These are phyloP conservation scores for Alviniconcha strummeri DNA, from an alignment of 2,888 invertebrate genomes.

Conservation along the genomic window DNA sequence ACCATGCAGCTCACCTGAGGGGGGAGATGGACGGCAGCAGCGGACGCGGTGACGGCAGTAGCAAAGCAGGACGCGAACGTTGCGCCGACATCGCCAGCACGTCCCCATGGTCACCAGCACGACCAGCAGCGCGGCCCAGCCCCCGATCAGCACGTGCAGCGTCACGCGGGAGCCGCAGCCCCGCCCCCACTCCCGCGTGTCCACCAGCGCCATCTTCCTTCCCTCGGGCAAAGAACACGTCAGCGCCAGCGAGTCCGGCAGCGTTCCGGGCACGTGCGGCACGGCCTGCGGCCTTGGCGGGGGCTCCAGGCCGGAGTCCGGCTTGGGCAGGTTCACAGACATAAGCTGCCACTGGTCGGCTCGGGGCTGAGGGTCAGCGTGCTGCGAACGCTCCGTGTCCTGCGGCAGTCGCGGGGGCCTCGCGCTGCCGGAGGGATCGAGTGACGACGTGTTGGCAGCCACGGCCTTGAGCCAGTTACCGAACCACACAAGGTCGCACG, in stretches of 20 bases:
- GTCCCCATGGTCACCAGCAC: neutral
- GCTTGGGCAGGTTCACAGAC: too few relatives aligned
- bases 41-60: neutral
- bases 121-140: neutral
- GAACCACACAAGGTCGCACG: neutral
- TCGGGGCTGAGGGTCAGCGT: neutral
- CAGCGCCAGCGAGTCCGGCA: neutral
- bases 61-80: neutral
- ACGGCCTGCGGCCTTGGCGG: neutral
- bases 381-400: neutral
- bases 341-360: too few relatives aligned
- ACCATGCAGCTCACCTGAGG: neutral
- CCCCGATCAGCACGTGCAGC: neutral
- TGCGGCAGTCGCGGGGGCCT: too few relatives aligned
- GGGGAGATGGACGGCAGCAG: neutral
- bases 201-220: neutral
- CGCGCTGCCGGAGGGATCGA: too few relatives aligned
- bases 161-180: neutral
- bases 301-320: too few relatives aligned
- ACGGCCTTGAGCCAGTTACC: neutral
- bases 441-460: neutral
- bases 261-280: neutral
- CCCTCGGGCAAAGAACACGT: neutral
- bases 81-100: neutral
- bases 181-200: neutral